Evolutionary conservation across 2,888 invertebrate species (phyloP).

Genomic region (Acronicta alni): DNA sequence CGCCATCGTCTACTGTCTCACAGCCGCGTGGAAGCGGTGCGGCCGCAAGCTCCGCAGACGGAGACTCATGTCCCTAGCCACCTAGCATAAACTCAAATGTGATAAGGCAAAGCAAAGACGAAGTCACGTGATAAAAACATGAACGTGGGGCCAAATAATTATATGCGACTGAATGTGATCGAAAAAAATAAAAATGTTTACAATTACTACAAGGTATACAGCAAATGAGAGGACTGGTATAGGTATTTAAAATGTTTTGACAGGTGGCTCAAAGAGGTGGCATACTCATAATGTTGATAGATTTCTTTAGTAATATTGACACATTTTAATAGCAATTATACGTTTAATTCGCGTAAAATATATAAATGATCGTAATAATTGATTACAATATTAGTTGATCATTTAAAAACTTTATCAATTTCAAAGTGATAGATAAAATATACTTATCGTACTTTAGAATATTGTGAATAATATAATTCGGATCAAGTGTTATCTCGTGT

Average conservation of each 20-base stretch:
- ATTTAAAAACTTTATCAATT: constrained; percentile 13
- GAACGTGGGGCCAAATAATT: constrained; percentile 47
- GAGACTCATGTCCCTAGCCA: constrained; percentile 77
- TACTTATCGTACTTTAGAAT: constrained; percentile 22
- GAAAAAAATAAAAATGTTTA: constrained; percentile 16
- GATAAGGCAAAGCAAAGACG: constrained; percentile 34
- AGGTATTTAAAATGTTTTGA: too few relatives aligned
- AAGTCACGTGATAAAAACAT: constrained; percentile 30
- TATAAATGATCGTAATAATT: constrained; percentile 2
- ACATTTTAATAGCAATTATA: constrained; percentile 1
- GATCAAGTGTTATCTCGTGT: constrained; percentile 30
- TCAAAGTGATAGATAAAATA: constrained; percentile 13
- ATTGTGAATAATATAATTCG: constrained; percentile 27
- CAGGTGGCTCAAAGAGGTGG: constrained; percentile 1
- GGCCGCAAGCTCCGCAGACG: constrained; percentile 76
- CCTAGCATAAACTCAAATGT: constrained; percentile 67
- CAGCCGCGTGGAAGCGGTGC: constrained; percentile 75
- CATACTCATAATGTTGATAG: constrained; percentile 4
- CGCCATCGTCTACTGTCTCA: constrained; percentile 67
- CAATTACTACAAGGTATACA: constrained; percentile 11
- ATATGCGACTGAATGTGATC: constrained; percentile 26
- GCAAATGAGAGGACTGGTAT: constrained; percentile 9
- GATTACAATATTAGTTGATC: constrained; percentile 14
- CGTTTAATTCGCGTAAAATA: constrained; percentile 2
- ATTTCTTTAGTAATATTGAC: constrained; percentile 4